Evolutionary conservation across 2,113 vertebrate genomes (phyloP).

Genomic region (Heterotis niloticus): DNA sequence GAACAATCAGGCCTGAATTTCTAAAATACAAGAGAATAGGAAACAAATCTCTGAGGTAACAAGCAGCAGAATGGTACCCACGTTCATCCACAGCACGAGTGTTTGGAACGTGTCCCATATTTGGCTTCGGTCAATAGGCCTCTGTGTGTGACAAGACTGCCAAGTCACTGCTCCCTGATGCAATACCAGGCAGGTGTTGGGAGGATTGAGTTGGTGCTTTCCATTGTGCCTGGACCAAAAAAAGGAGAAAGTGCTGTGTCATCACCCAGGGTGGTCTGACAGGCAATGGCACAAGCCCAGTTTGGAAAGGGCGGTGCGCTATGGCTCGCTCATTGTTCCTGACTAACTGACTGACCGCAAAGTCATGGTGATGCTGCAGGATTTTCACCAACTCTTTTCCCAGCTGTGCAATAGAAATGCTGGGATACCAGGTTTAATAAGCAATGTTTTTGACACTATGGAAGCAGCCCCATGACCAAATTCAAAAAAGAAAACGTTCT

Average conservation of each 20-base stretch:
- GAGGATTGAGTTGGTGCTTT: slow-evolving; percentile 19
- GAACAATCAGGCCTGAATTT: too few relatives aligned
- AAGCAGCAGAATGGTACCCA: background rate
- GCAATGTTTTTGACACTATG: too few relatives aligned
- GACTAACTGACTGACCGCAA: background rate
- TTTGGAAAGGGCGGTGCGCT: background rate
- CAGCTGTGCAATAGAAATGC: background rate
- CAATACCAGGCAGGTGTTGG: slow-evolving; percentile 50
- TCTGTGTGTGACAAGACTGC: slow-evolving; percentile 21
- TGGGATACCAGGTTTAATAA: too few relatives aligned
- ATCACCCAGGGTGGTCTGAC: background rate
- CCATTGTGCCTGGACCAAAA: background rate
- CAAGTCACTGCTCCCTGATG: slow-evolving; percentile 45
- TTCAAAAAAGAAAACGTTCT: too few relatives aligned
- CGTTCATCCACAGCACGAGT: background rate
- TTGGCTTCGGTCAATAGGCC: slow-evolving; percentile 41
- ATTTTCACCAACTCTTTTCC: background rate
- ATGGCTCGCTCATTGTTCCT: too few relatives aligned
- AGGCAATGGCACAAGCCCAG: background rate
- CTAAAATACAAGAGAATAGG: too few relatives aligned
- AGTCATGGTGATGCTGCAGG: background rate
- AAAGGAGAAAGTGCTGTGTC: background rate
- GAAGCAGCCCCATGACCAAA: too few relatives aligned
- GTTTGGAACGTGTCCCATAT: slow-evolving; percentile 39
- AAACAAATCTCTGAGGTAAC: background rate